Percentiles rank a stretch among this genome's conserved stretches.
These are phyloP conservation scores for Machimus atricapillus DNA, from an alignment of 2,888 invertebrate species.

Conservation along the genomic window DNA sequence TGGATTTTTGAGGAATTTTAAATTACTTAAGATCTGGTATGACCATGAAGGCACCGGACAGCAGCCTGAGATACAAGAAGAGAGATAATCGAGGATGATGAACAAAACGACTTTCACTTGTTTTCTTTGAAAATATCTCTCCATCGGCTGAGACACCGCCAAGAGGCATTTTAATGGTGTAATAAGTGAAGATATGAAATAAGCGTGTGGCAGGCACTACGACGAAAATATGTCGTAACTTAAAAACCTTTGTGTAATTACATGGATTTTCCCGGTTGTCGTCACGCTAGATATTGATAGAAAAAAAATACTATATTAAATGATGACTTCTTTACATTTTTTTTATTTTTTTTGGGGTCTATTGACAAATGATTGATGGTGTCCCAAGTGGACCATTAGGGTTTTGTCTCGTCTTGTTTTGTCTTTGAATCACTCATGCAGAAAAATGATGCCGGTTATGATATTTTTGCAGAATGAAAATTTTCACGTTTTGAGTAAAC, in stretches of 20 bases:
- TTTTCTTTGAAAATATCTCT: conserved; percentile 1
- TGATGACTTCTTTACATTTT: neutral
- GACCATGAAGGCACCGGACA: neutral
- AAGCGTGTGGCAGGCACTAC: neutral
- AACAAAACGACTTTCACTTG: conserved; percentile 10
- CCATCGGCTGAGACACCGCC: neutral
- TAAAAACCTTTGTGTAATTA: neutral
- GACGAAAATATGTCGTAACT: neutral
- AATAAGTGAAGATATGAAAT: neutral
- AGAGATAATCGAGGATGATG: conserved; percentile 7
- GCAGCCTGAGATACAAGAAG: neutral
- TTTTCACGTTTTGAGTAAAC: neutral
- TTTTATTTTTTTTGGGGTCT: neutral
- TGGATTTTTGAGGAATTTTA: neutral
- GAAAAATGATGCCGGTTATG: neutral
- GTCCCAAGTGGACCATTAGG: neutral
- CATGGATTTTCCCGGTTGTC: neutral
- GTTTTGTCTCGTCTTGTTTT: neutral
- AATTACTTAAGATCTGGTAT: neutral
- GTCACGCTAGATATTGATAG: neutral
- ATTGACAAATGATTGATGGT: neutral
- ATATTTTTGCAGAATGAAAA: neutral
- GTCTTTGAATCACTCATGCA: neutral
- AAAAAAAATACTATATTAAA: neutral
- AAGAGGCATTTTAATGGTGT: neutral